Evolutionary conservation across 2,113 vertebrate species (phyloP).

Genomic region (Centropus bengalensis): DNA sequence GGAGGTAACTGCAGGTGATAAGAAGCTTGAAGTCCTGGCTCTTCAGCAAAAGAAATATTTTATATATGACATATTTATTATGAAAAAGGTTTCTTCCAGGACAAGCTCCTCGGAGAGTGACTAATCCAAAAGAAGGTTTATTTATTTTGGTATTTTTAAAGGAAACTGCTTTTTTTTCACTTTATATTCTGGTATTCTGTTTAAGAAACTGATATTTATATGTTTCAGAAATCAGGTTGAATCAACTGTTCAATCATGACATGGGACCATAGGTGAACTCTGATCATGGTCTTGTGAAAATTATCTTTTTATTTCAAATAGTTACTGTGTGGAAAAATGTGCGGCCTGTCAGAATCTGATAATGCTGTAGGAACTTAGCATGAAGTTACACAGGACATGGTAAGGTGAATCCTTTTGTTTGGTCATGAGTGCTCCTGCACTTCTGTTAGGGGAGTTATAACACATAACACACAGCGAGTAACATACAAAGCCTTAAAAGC

Average conservation of each 20-base stretch:
- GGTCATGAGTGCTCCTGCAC: background rate
- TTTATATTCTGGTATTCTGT: background rate
- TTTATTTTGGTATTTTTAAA: background rate
- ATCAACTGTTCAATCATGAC: fast-evolving
- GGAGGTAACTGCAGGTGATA: background rate
- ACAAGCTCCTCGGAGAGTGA: background rate
- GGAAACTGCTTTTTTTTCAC: background rate
- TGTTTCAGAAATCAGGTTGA: background rate
- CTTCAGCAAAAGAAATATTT: background rate
- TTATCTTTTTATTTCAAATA: background rate
- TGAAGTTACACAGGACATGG: fast-evolving
- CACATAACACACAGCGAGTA: fast-evolving
- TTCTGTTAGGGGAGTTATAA: background rate
- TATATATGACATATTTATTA: background rate
- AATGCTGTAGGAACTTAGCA: fast-evolving
- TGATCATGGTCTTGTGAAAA: background rate
- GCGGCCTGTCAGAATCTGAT: background rate
- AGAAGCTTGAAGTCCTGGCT: background rate
- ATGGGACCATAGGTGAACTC: fast-evolving
- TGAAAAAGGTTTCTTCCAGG: background rate
- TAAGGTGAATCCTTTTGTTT: background rate
- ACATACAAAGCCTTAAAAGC: fast-evolving
- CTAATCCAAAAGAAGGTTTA: background rate
- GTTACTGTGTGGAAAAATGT: background rate
- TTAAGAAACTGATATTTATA: background rate